Percentiles rank a stretch among this genome's conserved stretches.
These are phyloP conservation scores for Lasioglossum leucozonium DNA, from an alignment of 2,888 invertebrate genomes.

Conservation along the genomic window DNA sequence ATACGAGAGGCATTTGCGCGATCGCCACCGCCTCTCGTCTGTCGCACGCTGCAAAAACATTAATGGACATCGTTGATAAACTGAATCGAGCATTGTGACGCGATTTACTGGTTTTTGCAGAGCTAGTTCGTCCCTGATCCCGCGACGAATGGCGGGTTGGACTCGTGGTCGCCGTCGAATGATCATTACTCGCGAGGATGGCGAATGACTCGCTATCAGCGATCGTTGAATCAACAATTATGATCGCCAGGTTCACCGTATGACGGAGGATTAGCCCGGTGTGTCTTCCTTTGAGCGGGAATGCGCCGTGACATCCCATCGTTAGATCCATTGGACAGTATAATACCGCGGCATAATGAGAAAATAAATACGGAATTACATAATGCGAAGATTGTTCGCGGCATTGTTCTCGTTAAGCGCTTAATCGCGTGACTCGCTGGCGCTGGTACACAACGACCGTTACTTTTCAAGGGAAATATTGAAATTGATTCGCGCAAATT, in stretches of 20 bases:
- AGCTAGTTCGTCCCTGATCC: slow-evolving; percentile 39
- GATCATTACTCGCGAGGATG: slow-evolving; percentile 44
- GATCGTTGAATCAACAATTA: slow-evolving; percentile 34
- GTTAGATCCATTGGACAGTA: slow-evolving; percentile 30
- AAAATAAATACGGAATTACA: slow-evolving; percentile 47
- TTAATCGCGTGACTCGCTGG: slow-evolving; percentile 31
- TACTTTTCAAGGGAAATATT: slow-evolving; percentile 4
- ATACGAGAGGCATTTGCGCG: background rate
- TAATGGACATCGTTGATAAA: background rate
- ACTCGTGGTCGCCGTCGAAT: slow-evolving; percentile 31
- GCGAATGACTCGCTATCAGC: slow-evolving; percentile 58
- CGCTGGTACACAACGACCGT: background rate
- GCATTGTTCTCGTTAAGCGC: slow-evolving; percentile 52
- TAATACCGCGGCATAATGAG: slow-evolving; percentile 40
- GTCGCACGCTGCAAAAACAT: background rate
- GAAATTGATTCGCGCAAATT: background rate
- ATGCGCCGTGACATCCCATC: slow-evolving; percentile 21
- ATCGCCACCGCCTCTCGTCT: too few relatives aligned
- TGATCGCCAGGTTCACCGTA: slow-evolving; percentile 50
- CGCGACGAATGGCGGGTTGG: slow-evolving; percentile 38
- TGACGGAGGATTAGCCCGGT: slow-evolving; percentile 29
- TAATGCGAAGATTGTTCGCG: slow-evolving; percentile 53
- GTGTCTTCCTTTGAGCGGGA: slow-evolving; percentile 20
- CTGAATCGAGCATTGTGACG: background rate
- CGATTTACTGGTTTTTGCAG: background rate